Evolutionary conservation across 53 echinoderm and acorn worm genomes (phyloP), one percentile per base, ranked within the genome.

Genomic region (Temnopleurus reevesii): DNA sequence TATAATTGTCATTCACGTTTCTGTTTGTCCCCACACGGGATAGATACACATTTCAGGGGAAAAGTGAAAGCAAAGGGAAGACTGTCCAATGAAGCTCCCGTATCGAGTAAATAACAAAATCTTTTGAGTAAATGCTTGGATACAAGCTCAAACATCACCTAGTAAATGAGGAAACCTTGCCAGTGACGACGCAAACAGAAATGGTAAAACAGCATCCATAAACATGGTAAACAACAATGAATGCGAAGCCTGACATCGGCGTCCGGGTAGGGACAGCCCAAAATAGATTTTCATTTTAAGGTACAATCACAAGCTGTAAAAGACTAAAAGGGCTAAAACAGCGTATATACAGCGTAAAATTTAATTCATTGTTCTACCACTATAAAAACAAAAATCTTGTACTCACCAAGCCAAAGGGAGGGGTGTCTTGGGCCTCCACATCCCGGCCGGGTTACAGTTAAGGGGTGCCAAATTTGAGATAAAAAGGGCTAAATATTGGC

Each of bases 81-180:
- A 30, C 60, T 60, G 31, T 38, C 25, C n/a, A 66, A 66, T 17
- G 66, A 66, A 19, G 36, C 66, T 19, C 38, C 38, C 26, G 66
- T 38, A 36, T 2, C 35, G 19, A 19, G 66, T 38, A 38, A 66
- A 66, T 38, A 66, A 19, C 19, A 0, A 18, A 66, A 66, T 66
- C 66, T 38, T 34, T 66, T 66, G 19, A 66, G 66, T 19, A 66
- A 66, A 66, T 65, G 36, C 66, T 66, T 66, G n/a, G 38, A 66
- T 8, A 66, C 35, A 66, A 66, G 19, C 66, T 35, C 38, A 66
- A 66, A 66, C 66, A 66, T 17, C 19, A 0, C 38, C 36, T 3
- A 4, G n/a, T 5, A 66, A 66, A 66, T 10, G n/a, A 2, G 18
- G 66, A 66, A 66, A 66, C 66, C 66, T 4, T 66, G 38, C 18